Base-by-base conservation (phyloP, 2,888 invertebrate species). In the Acrocera orbiculus region DNA sequence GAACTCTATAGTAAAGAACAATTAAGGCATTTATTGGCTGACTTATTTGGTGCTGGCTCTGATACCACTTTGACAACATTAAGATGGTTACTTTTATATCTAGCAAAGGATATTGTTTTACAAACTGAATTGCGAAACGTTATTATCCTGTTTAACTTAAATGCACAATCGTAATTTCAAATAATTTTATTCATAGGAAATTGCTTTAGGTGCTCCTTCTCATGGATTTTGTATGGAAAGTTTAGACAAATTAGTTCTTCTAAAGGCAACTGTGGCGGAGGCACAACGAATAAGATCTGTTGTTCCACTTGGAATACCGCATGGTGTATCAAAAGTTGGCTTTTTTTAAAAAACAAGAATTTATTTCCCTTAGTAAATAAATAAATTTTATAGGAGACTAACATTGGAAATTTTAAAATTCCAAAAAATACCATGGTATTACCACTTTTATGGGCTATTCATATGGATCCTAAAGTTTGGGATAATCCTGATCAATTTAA, bases 271-370 rank as follows among this genome's bases (percentile, higher is more conserved):
- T 10, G 65, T 89, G 22, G 69, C 73, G 35, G 89, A 89, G 61
- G 68, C 72, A 1, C 82, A 83, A 52, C 66, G 89, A 32, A 70
- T 85, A 25, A 65, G 83, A 16, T 73, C 79, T 1, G 78, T 82
- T 4, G 76, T 82, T 2, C 86, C 87, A 0, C 61, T 82, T 19
- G 87, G 89, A 4, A 76, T 87, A 44, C 86, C 89, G 6, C 87
- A 87, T 52, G 83, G 85, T 25, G 70, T 77, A 4, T 48, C 62
- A 1, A 56, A 67, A 46, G 72, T 33, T 17, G n/a, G 3, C 4
- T 31, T 15, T 26, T 27, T 22, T 8, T 4, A 36, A 23, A n/a
- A n/a, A n/a, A n/a, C n/a, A n/a, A n/a, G n/a, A n/a, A n/a, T n/a
- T n/a, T n/a, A n/a, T n/a, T n/a, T n/a, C n/a, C n/a, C n/a, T n/a